Conservation (phyloP, 2,888 invertebrate genomes). For the Diachrysia chrysitis region DNA sequence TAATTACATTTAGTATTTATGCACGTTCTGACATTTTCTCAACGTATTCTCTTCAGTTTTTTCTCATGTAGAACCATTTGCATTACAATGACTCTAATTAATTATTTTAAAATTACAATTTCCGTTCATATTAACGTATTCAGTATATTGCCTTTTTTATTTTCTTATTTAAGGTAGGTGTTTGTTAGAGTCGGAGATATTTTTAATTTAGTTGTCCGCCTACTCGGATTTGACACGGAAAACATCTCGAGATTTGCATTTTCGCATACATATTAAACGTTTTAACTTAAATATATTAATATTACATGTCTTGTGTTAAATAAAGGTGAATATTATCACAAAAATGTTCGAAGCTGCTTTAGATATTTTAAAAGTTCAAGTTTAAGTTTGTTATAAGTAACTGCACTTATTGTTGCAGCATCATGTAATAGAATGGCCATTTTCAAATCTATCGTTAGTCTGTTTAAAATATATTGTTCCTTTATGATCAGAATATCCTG, state of each 20-base stretch:
- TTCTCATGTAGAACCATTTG: slow-evolving; percentile 46
- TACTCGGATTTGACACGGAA: slow-evolving; percentile 60
- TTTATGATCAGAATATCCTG: too few species aligned
- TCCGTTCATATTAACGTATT: slow-evolving; percentile 41
- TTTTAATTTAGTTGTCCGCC: slow-evolving; percentile 56
- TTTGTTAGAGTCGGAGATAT: slow-evolving; percentile 40
- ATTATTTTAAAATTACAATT: slow-evolving; percentile 50
- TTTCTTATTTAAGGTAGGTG: slow-evolving; percentile 40
- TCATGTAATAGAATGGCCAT: not conserved
- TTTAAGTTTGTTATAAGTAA: slow-evolving; percentile 13
- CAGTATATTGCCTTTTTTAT: slow-evolving; percentile 31
- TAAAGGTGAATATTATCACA: slow-evolving; percentile 32
- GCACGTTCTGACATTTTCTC: slow-evolving; percentile 29
- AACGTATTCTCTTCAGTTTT: slow-evolving; percentile 32
- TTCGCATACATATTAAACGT: slow-evolving; percentile 69
- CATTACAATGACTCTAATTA: slow-evolving; percentile 55
- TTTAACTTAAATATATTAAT: slow-evolving; percentile 59
- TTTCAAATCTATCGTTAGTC: not conserved
- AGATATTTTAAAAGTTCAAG: slow-evolving; percentile 12
- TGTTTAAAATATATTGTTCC: not conserved
- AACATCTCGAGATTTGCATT: slow-evolving; percentile 64
- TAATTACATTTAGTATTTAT: slow-evolving; percentile 49
- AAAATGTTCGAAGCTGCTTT: slow-evolving; percentile 31
- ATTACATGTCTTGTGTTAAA: slow-evolving; percentile 46
- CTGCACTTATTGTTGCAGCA: not conserved